Percentiles rank a stretch among this genome's conserved stretches.
phyloP scores from a whole-genome alignment of 2,113 vertebrate genomes.

The Bos taurus region ARS-UCD2.0 NC_037347.1:53093001-53093500 shows the following conservation, averaged over 20 bases:
- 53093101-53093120: background rate
- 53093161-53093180: background rate
- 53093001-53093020: background rate
- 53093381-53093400: conserved; percentile 34
- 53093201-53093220: background rate
- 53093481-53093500: conserved; percentile 26
- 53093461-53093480: conserved; percentile 41
- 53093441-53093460: background rate
- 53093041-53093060: background rate
- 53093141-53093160: background rate
- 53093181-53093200: background rate
- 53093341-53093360: background rate
- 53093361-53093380: conserved; percentile 13
- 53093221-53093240: background rate
- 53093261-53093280: background rate
- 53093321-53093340: background rate
- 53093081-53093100: conserved; percentile 12
- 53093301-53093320: background rate
- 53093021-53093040: background rate
- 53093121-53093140: background rate
- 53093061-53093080: background rate
- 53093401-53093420: background rate
- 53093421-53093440: conserved; percentile 22
- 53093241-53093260: background rate
- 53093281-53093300: background rate